Conservation (phyloP, 2,888 invertebrate species). For the Hypolimnas misippus region DNA sequence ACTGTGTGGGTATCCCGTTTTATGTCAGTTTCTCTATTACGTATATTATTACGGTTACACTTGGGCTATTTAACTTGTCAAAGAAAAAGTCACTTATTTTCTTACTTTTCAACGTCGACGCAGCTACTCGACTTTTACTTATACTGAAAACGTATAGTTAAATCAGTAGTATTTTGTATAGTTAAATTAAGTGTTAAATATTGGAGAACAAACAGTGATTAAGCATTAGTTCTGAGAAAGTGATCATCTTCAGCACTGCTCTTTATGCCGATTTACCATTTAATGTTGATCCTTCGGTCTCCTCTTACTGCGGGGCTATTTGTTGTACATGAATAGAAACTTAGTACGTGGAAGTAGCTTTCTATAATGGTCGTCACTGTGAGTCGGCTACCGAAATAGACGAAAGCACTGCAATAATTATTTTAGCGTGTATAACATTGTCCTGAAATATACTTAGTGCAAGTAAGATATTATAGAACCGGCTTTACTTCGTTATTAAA, state of each 20-base stretch:
- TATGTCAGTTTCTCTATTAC: constrained; percentile 26
- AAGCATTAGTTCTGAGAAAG: constrained; percentile 53
- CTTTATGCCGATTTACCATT: constrained; percentile 56
- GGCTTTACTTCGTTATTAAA: background rate
- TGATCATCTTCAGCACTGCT: constrained; percentile 56
- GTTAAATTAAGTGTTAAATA: background rate
- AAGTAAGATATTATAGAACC: background rate
- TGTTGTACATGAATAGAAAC: constrained; percentile 53
- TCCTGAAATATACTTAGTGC: constrained; percentile 53
- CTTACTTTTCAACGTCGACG: background rate
- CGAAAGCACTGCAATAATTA: constrained; percentile 77
- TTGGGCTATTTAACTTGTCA: constrained; percentile 15
- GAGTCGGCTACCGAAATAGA: constrained; percentile 76
- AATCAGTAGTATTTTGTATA: background rate
- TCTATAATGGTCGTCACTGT: constrained; percentile 54
- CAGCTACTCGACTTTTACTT: background rate
- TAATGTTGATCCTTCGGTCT: constrained; percentile 52
- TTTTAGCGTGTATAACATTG: constrained; percentile 76
- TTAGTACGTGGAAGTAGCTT: constrained; percentile 50
- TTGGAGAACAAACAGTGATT: constrained; percentile 33
- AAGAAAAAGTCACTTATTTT: background rate
- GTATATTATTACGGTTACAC: constrained; percentile 23
- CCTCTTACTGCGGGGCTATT: constrained; percentile 50
- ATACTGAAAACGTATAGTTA: background rate
- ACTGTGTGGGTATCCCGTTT: constrained; percentile 32